Evolutionary conservation across 2,797 vertebrate species (phyloP).

Genomic region (Ataeniobius toweri): DNA sequence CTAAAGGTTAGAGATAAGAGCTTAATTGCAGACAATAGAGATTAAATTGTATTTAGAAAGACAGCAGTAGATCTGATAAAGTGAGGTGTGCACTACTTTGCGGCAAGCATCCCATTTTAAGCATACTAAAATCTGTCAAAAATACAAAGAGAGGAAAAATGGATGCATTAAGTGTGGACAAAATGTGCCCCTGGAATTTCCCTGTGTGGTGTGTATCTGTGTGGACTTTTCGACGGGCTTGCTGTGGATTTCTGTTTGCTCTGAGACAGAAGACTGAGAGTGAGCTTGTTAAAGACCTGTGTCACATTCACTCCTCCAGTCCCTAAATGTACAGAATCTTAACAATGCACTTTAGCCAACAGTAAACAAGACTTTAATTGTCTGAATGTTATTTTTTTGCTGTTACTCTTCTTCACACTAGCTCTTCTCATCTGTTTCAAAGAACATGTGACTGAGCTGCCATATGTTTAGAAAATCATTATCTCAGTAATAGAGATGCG

Average conservation of each 20-base stretch:
- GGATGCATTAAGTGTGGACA: constrained; percentile 59
- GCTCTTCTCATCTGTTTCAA: constrained; percentile 19
- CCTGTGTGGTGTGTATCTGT: constrained; percentile 69
- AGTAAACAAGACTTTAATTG: constrained; percentile 56
- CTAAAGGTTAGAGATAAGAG: constrained; percentile 6
- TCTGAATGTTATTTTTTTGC: not conserved
- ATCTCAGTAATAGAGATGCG: not conserved
- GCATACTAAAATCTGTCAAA: constrained; percentile 2
- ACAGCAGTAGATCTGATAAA: constrained; percentile 4
- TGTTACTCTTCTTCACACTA: constrained; percentile 9
- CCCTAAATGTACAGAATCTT: constrained; percentile 63
- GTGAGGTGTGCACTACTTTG: constrained; percentile 14
- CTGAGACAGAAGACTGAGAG: constrained; percentile 32
- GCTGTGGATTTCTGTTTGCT: constrained; percentile 59
- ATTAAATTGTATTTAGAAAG: constrained; percentile 13
- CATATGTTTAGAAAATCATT: constrained; percentile 2
- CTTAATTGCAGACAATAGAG: constrained; percentile 8
- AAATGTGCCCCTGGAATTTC: constrained; percentile 14
- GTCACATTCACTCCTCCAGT: constrained; percentile 44
- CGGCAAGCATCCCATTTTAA: constrained; percentile 12
- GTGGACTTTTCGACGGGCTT: constrained; percentile 65
- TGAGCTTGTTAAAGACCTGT: constrained; percentile 34
- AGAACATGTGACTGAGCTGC: constrained; percentile 8
- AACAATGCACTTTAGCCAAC: constrained; percentile 82
- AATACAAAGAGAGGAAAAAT: constrained; percentile 40